Evolutionary conservation across 2,888 invertebrate genomes (phyloP).

Genomic region (Agrotis exclamationis): DNA sequence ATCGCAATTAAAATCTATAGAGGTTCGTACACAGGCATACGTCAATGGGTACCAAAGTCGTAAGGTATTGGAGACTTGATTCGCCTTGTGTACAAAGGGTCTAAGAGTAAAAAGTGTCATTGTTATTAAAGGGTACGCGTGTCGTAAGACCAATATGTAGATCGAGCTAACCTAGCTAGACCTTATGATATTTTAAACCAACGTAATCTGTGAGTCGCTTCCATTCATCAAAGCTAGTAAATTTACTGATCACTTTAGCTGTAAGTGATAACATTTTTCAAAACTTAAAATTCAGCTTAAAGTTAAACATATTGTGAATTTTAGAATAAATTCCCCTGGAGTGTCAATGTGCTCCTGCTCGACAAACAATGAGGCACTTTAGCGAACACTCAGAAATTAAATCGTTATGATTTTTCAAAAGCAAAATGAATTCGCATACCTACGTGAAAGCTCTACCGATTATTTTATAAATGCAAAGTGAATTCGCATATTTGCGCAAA

Average conservation of each 20-base stretch:
- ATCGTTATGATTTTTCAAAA: too few relatives aligned
- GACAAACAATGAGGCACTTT: background rate
- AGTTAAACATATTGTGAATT: background rate
- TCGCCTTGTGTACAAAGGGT: background rate
- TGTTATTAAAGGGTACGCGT: background rate
- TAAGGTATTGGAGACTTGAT: too few relatives aligned
- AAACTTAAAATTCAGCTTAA: background rate
- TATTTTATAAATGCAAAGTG: too few relatives aligned
- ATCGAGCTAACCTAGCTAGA: background rate
- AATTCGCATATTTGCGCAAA: too few relatives aligned
- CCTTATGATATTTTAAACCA: slow-evolving; percentile 9
- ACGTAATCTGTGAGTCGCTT: slow-evolving; percentile 8
- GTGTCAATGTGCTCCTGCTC: background rate
- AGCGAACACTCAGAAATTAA: too few relatives aligned
- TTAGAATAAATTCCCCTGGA: background rate
- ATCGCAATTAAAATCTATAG: too few relatives aligned
- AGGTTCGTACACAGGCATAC: too few relatives aligned
- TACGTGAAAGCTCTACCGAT: too few relatives aligned
- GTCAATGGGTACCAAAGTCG: too few relatives aligned
- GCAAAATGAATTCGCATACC: too few relatives aligned
- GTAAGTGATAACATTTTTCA: slow-evolving; percentile 1
- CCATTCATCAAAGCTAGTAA: background rate
- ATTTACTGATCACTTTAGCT: background rate
- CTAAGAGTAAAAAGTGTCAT: background rate
- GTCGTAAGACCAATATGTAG: background rate